Evolutionary conservation across 1,140 invertebrate genomes (phyloP), one percentile per base, ranked within the genome.

Genomic region (Megathymus violae): DNA sequence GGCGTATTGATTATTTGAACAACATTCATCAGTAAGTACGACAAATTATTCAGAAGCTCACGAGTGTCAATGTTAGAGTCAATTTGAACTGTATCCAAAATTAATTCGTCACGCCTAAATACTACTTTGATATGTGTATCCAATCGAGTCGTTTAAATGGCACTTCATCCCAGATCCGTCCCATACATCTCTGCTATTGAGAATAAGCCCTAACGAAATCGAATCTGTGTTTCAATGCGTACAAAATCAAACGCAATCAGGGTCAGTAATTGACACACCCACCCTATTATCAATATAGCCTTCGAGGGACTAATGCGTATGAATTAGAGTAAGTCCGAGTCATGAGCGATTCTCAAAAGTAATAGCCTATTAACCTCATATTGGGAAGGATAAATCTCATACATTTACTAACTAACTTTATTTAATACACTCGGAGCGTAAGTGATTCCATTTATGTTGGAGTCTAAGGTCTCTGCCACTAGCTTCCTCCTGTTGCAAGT

Each of bases 241-340:
- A 36, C 46, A 36, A 41, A 64, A 62, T 67, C 65, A 68, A 62
- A 70, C 59, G 17, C 69, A 74, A 69, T 71, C 72, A 67, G 61
- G 52, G 36, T 50, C 25, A 61, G 66, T 66, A 68, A 71, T 71
- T 52, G 71, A 63, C 66, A 71, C 69, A 56, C 65, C 69, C 50
- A 62, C 54, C 27, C 72, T 54, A 71, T 70, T 74, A 74, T 74
- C 71, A 71, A 68, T 62, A 64, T 63, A 54, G 69, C 65, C 68
- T 58, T 58, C 54, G 62, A 48, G 62, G 67, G 66, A 44, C 65
- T 71, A 74, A 74, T 74, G 62, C 60, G 65, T 71, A 64, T 68
- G 62, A 61, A 69, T 62, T 62, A 43, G 38, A 31, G 14, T 10
- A 54, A 68, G 62, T 46, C 19, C 60, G 65, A 71, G 63, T 62